Evolutionary conservation across 1,140 invertebrate genomes (phyloP).

Genomic region (Homalodisca vitripennis): DNA sequence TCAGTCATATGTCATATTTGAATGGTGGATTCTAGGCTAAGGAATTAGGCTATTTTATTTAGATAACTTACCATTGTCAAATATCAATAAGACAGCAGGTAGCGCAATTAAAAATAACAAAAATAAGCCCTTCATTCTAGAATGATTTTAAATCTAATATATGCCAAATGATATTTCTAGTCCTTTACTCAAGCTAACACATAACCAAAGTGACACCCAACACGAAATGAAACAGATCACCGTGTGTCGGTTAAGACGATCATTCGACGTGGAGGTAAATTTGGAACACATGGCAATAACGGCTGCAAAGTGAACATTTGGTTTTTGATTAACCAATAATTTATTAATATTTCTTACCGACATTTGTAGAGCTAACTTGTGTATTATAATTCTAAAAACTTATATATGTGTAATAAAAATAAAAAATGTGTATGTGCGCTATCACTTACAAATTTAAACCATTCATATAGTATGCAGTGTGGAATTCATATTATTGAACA

Average conservation of each 20-base stretch:
- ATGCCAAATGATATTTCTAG: background rate
- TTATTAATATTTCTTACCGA: no score
- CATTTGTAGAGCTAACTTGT: no score
- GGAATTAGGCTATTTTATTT: constrained; percentile 18
- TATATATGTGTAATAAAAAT: no score
- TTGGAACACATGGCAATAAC: constrained; percentile 26
- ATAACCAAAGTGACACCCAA: constrained; percentile 15
- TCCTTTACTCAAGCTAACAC: background rate
- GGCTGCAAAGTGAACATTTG: no score
- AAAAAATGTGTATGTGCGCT: no score
- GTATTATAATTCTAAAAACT: no score
- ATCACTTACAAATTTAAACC: no score
- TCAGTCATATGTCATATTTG: constrained; percentile 14
- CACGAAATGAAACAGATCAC: background rate
- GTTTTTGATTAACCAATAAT: no score
- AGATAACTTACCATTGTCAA: constrained; percentile 55
- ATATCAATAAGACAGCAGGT: constrained; percentile 56
- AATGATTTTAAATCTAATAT: background rate
- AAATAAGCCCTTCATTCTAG: constrained; percentile 57
- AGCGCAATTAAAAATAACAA: constrained; percentile 56
- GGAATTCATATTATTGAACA: no score
- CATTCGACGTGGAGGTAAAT: constrained; percentile 26
- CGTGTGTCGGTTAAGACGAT: background rate
- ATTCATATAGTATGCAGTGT: no score
- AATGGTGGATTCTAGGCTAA: background rate